phyloP scores from a whole-genome alignment of 2,797 vertebrate species.

The Crenichthys baileyi region DNA sequence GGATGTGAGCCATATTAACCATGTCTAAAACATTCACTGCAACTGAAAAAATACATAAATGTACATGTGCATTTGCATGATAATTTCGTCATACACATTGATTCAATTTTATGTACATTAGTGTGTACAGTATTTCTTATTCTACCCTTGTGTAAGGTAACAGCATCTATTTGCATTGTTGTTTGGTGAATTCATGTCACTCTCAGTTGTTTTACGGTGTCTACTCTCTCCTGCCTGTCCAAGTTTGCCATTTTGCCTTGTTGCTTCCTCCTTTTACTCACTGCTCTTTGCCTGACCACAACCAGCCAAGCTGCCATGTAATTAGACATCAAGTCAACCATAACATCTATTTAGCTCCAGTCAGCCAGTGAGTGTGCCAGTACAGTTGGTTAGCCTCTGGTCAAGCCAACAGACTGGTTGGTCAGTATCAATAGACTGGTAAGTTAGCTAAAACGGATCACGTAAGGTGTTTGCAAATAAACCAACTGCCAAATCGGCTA shows the following conservation, averaged over 20 bases:
- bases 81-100: conserved; percentile 25
- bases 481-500: conserved; percentile 5
- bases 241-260: conserved; percentile 54
- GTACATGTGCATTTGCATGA: conserved; percentile 13
- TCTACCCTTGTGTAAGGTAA: conserved; percentile 47
- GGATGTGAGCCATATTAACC: too few species aligned
- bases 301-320: conserved; percentile 49
- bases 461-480: background rate
- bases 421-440: conserved; percentile 26
- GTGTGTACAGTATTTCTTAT: conserved; percentile 44
- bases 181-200: conserved; percentile 65
- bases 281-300: conserved; percentile 39
- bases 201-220: conserved; percentile 63
- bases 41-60: conserved; percentile 18
- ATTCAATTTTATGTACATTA: conserved; percentile 23
- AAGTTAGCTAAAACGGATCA: conserved; percentile 20
- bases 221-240: conserved; percentile 60
- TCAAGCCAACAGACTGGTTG: conserved; percentile 32
- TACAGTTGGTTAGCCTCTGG: conserved; percentile 36
- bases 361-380: conserved; percentile 20
- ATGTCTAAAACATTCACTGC: background rate
- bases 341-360: conserved; percentile 23
- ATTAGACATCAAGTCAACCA: conserved; percentile 55
- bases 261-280: conserved; percentile 13
- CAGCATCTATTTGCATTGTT: conserved; percentile 67